These are phyloP conservation scores for Enteromius trimaculatus DNA, from an alignment of 2,797 vertebrate genomes.

Conservation along the genomic window DNA sequence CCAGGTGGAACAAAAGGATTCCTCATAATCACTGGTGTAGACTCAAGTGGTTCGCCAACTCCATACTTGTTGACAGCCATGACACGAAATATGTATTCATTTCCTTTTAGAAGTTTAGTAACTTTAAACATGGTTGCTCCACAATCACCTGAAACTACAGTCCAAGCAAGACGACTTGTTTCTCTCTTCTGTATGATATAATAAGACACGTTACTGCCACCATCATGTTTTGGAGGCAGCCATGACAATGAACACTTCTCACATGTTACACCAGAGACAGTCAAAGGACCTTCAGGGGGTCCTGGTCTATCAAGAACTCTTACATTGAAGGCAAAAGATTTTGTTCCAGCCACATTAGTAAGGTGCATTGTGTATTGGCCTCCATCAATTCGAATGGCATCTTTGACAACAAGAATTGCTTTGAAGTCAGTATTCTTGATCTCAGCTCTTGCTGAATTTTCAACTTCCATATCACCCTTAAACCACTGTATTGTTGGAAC, in stretches of 20 bases:
- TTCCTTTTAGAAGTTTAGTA: slow-evolving; percentile 96
- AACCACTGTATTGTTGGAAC: slow-evolving; percentile 94
- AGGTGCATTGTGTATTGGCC: slow-evolving; percentile 94
- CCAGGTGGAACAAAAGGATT: slow-evolving; percentile 94
- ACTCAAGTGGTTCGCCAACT: slow-evolving; percentile 92
- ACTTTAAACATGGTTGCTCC: slow-evolving; percentile 93
- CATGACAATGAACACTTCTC: slow-evolving; percentile 96
- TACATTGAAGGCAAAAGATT: slow-evolving; percentile 89
- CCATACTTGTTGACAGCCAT: slow-evolving; percentile 99
- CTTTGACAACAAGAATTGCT: slow-evolving; percentile 91
- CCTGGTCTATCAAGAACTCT: slow-evolving; percentile 97
- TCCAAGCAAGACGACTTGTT: slow-evolving; percentile 98
- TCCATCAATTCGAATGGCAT: slow-evolving; percentile 95
- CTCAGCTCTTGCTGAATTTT: slow-evolving; percentile 92
- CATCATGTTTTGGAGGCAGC: slow-evolving; percentile 92
- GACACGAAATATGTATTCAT: slow-evolving; percentile 97
- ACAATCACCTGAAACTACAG: slow-evolving; percentile 91
- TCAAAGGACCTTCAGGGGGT: slow-evolving; percentile 92
- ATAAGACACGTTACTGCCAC: slow-evolving; percentile 93
- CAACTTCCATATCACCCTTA: slow-evolving; percentile 91
- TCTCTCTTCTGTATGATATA: slow-evolving; percentile 97
- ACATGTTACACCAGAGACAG: slow-evolving; percentile 91
- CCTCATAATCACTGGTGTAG: slow-evolving; percentile 91
- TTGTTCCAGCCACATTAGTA: slow-evolving; percentile 94
- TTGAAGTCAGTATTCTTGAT: slow-evolving; percentile 94